Conservation (phyloP, 2,888 invertebrate genomes). For the Strigamia maritima region DNA sequence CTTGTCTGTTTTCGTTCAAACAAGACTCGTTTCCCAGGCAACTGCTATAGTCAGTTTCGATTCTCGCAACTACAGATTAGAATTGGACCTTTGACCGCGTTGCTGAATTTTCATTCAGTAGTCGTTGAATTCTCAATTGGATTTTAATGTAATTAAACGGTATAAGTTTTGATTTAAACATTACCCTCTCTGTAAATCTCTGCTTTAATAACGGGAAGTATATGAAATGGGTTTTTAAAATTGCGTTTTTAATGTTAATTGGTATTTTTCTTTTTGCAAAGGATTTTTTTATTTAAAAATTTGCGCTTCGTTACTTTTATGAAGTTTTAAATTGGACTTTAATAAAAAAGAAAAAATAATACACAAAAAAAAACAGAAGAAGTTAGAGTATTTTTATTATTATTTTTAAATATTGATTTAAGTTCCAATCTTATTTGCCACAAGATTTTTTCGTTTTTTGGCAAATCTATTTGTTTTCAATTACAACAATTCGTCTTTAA, state of each 20-base stretch:
- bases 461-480: not conserved
- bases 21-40: constrained; percentile 3
- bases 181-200: not conserved
- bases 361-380: not conserved
- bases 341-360: too few species aligned
- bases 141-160: not conserved
- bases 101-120: not conserved
- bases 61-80: not conserved
- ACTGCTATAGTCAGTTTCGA: not conserved
- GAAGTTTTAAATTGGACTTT: too few species aligned
- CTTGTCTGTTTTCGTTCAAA: not conserved
- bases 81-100: not conserved
- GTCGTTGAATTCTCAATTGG: not conserved
- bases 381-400: not conserved
- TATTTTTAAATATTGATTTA: not conserved
- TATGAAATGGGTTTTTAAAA: not conserved
- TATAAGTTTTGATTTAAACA: not conserved
- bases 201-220: not conserved
- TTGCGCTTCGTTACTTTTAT: not conserved
- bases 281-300: not conserved
- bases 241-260: not conserved
- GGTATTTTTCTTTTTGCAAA: not conserved
- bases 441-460: too few species aligned
- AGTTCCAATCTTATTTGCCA: not conserved
- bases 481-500: constrained; percentile 5